A percentile compares a stretch with the other conserved stretches of the same genome.
These are phyloP conservation scores for Parnassius orleans DNA, from an alignment of 2,888 invertebrate species.

Conservation along the genomic window DNA sequence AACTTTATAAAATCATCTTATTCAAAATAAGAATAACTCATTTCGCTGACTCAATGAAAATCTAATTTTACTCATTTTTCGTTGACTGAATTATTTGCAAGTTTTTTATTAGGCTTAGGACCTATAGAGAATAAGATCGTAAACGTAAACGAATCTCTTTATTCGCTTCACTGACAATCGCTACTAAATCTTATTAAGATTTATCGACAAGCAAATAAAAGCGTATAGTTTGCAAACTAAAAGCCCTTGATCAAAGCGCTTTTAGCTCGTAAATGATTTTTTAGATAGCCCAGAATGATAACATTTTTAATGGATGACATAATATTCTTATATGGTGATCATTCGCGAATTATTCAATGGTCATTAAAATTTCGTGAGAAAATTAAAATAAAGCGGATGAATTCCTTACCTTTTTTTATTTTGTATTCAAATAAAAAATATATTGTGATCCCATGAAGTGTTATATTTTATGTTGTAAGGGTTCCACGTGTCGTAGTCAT, in stretches of 20 bases:
- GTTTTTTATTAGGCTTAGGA: no score
- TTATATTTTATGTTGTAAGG: constrained; percentile 27
- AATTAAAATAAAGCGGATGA: not conserved
- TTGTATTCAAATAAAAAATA: not conserved
- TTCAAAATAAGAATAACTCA: no score
- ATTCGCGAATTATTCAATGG: constrained; percentile 15
- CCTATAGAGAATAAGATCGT: not conserved
- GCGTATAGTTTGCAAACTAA: constrained; percentile 61
- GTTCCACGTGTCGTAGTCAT: constrained; percentile 52
- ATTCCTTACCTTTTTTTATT: no score
- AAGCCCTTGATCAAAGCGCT: constrained; percentile 61
- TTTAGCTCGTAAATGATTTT: constrained; percentile 49
- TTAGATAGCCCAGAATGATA: constrained; percentile 58
- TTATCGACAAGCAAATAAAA: constrained; percentile 49
- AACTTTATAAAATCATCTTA: no score
- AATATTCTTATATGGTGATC: constrained; percentile 45
- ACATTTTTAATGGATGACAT: constrained; percentile 53
- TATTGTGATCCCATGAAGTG: constrained; percentile 1
- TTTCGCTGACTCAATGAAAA: no score
- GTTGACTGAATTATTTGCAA: no score
- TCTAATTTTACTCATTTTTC: no score
- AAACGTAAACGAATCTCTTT: not conserved
- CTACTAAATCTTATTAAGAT: constrained; percentile 41
- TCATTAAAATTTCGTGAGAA: constrained; percentile 7
- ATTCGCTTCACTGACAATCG: constrained; percentile 20